A percentile compares a stretch with the other conserved stretches of the same genome.
These are phyloP conservation scores for Gastrophysa polygoni DNA, from an alignment of 2,888 invertebrate species.

Conservation along the genomic window DNA sequence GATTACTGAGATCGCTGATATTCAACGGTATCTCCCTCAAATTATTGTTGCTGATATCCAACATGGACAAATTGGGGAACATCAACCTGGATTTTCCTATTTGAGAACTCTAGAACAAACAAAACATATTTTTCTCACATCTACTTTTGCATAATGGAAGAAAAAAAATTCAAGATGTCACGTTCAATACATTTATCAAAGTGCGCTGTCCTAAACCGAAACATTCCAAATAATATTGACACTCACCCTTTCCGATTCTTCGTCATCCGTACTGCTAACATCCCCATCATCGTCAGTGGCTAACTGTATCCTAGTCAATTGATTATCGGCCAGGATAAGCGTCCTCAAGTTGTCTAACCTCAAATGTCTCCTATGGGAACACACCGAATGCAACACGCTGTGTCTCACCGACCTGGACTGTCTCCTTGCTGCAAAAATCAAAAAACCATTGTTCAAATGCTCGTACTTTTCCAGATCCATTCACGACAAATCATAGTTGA, in stretches of 20 bases:
- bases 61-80: conserved; percentile 92
- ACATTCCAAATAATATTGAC: too few species aligned
- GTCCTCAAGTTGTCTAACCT: conserved; percentile 82
- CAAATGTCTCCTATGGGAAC: conserved; percentile 82
- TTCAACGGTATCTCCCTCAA: conserved; percentile 80
- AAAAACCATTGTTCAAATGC: neutral
- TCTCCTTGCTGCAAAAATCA: conserved; percentile 53
- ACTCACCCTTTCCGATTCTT: conserved; percentile 68
- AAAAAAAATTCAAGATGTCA: too few species aligned
- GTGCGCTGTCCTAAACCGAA: too few species aligned
- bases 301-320: conserved; percentile 78
- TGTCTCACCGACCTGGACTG: conserved; percentile 71
- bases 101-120: conserved; percentile 55
- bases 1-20: conserved; percentile 81
- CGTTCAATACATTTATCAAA: too few species aligned
- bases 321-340: conserved; percentile 85
- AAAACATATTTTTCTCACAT: conserved; percentile 18
- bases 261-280: conserved; percentile 63
- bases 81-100: conserved; percentile 73
- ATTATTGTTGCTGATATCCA: conserved; percentile 91
- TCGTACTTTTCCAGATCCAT: too few species aligned
- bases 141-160: too few species aligned
- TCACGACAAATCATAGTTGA: too few species aligned
- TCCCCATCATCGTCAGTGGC: conserved; percentile 82
- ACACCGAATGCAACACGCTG: conserved; percentile 79